phyloP scores from a whole-genome alignment of 2,888 invertebrate species.

The Tinea trinotella region DNA sequence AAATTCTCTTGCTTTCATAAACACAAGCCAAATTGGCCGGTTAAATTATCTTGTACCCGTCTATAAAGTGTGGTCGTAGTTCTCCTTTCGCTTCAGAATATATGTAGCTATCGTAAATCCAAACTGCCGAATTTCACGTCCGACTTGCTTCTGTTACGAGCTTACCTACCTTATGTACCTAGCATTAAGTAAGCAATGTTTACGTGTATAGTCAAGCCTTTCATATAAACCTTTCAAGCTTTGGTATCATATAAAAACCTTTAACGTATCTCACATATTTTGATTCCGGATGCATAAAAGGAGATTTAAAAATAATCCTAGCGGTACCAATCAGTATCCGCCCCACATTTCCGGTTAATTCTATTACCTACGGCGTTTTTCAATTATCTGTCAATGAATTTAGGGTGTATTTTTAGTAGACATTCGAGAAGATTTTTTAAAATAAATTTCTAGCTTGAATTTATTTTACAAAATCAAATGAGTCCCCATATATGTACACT shows the following conservation, averaged over 20 bases:
- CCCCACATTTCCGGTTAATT: neutral
- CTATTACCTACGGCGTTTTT: neutral
- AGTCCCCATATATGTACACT: too few relatives aligned
- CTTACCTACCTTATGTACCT: conserved; percentile 1
- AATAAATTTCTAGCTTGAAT: too few relatives aligned
- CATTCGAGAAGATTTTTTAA: too few relatives aligned
- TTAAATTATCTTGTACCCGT: conserved; percentile 11
- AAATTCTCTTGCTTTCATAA: neutral
- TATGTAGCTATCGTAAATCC: conserved; percentile 29
- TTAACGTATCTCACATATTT: neutral
- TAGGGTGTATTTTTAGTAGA: neutral
- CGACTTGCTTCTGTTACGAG: conserved; percentile 26
- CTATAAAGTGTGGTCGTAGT: conserved; percentile 15
- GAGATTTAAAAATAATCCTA: neutral
- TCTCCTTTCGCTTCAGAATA: conserved; percentile 6
- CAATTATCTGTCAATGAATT: neutral
- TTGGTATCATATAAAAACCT: neutral
- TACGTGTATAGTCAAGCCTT: neutral
- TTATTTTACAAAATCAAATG: too few relatives aligned
- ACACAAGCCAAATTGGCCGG: conserved; percentile 7
- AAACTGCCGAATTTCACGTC: conserved; percentile 39
- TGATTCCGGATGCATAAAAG: neutral
- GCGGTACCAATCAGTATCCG: neutral
- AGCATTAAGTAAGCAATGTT: neutral
- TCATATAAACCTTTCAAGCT: neutral